Evolutionary conservation across 1,140 invertebrate species (phyloP).

Genomic region (Sminthurides bifidus): DNA sequence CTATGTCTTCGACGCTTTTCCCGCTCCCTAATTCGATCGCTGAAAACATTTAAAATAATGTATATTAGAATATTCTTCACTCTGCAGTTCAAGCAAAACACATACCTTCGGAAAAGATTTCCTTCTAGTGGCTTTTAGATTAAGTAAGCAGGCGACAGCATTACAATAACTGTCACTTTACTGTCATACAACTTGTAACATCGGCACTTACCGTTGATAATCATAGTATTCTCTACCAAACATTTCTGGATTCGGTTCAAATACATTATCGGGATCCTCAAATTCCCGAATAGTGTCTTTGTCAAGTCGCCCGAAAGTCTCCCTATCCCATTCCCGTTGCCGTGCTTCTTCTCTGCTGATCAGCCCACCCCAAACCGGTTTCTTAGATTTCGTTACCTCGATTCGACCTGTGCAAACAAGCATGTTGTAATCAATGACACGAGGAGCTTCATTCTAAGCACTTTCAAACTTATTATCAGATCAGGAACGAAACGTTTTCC

Average conservation of each 20-base stretch:
- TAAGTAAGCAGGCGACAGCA: neutral
- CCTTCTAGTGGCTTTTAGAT: neutral
- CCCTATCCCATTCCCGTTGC: too few species aligned
- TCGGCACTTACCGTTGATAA: neutral
- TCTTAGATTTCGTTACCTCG: too few species aligned
- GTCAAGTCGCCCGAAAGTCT: too few species aligned
- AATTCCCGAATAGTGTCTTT: neutral
- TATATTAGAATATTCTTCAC: constrained; percentile 1
- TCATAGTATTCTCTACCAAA: too few species aligned
- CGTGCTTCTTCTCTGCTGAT: too few species aligned
- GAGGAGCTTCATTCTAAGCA: too few species aligned
- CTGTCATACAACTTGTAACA: neutral
- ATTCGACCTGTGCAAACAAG: neutral
- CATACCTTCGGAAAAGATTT: neutral
- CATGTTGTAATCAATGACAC: neutral
- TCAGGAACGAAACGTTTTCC: too few species aligned
- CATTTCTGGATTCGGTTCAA: neutral
- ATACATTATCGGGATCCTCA: neutral
- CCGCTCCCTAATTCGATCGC: neutral
- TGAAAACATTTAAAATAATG: neutral
- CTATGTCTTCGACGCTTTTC: neutral
- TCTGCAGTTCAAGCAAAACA: neutral
- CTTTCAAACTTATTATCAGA: too few species aligned
- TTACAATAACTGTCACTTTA: neutral
- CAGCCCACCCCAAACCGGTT: too few species aligned